A percentile compares a stretch with the other conserved stretches of the same genome.
Conservation (phyloP, 37 sponge, comb jelly and placozoan genomes). For the Theonella swinhoei region DNA sequence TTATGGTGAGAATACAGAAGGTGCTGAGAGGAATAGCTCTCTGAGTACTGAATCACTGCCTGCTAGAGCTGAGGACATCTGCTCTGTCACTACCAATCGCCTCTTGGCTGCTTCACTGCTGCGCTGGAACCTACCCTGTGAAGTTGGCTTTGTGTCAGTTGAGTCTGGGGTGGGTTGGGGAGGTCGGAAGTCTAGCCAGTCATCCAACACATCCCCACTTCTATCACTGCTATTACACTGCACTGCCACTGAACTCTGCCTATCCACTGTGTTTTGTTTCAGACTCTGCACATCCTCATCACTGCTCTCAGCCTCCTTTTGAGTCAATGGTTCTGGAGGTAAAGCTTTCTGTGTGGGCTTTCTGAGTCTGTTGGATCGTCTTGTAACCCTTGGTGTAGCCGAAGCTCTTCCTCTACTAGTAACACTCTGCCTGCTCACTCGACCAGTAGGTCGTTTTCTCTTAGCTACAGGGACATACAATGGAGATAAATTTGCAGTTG, state of each 20-base stretch:
- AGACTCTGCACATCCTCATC: no score
- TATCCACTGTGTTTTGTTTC: not conserved
- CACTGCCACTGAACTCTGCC: not conserved
- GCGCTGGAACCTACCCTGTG: conserved; percentile 37
- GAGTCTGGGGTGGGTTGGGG: not conserved
- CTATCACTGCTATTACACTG: not conserved
- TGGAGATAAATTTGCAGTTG: not conserved
- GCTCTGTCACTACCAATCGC: not conserved
- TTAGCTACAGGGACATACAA: not conserved
- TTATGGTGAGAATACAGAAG: not conserved
- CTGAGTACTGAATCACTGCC: not conserved
- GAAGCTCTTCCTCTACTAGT: not conserved
- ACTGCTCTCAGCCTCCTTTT: not conserved
- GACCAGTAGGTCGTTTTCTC: not conserved
- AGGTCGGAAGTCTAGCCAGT: not conserved
- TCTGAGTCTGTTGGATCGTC: not conserved
- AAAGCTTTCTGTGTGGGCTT: not conserved
- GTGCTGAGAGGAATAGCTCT: not conserved
- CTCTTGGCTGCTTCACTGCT: conserved; percentile 38
- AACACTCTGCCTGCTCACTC: not conserved
- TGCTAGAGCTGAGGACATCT: not conserved
- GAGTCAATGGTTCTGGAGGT: not conserved
- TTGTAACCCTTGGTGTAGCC: not conserved
- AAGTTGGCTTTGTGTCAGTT: not conserved
- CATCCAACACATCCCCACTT: not conserved